phyloP scores from a whole-genome alignment of 2,888 invertebrate genomes.

The Strigamia maritima region DNA sequence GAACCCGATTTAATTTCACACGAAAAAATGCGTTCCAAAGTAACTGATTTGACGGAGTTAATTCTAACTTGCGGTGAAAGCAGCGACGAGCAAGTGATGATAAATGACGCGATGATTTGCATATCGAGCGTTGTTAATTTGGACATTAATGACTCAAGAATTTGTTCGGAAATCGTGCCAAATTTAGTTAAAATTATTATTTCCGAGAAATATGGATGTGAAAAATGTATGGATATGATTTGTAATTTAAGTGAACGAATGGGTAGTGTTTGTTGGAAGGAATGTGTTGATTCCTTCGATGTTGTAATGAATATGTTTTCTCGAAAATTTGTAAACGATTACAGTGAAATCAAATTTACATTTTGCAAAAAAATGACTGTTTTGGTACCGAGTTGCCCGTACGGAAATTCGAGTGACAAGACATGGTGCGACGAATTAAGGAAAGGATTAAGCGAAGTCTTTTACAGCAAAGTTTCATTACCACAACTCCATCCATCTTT shows the following conservation, averaged over 20 bases:
- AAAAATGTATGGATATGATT: slow-evolving; percentile 65
- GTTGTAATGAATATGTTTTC: slow-evolving; percentile 35
- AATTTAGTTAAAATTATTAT: slow-evolving; percentile 67
- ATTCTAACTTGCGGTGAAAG: slow-evolving; percentile 28
- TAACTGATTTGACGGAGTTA: slow-evolving; percentile 40
- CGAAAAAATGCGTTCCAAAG: slow-evolving; percentile 39
- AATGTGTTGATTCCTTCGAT: slow-evolving; percentile 36
- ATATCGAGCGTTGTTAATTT: slow-evolving; percentile 63
- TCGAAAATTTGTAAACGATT: slow-evolving; percentile 68
- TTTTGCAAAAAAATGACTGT: slow-evolving; percentile 74
- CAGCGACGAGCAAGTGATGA: slow-evolving; percentile 36
- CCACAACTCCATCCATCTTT: slow-evolving; percentile 85
- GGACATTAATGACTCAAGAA: slow-evolving; percentile 57
- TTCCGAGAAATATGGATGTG: slow-evolving; percentile 82
- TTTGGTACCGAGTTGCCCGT: slow-evolving; percentile 55
- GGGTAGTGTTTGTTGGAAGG: slow-evolving; percentile 38
- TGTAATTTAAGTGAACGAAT: background rate
- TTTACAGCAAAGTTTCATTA: slow-evolving; percentile 80
- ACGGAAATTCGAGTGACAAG: slow-evolving; percentile 53
- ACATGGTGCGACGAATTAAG: slow-evolving; percentile 82
- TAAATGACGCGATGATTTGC: slow-evolving; percentile 54
- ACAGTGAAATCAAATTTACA: slow-evolving; percentile 84
- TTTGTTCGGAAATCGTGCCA: slow-evolving; percentile 63
- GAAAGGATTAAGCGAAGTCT: slow-evolving; percentile 76
- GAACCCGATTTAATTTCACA: slow-evolving; percentile 46